phyloP scores from a whole-genome alignment of 1,140 invertebrate genomes.

The Drosophila takahashii region DNA sequence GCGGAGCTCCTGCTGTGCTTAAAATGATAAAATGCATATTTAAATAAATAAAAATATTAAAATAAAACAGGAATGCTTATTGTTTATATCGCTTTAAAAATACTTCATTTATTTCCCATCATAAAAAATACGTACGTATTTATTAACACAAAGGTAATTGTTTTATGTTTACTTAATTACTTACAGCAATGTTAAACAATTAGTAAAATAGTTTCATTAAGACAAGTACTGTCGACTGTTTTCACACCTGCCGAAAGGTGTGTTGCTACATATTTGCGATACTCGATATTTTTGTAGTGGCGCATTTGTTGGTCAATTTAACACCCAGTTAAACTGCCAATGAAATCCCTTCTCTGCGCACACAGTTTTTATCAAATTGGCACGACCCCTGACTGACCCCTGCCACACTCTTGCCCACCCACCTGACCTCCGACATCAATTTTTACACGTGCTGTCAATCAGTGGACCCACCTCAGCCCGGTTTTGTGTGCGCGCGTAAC shows the following conservation, averaged over 20 bases:
- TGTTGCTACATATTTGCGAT: slow-evolving; percentile 24
- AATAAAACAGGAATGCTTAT: no score
- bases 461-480: slow-evolving; percentile 19
- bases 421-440: slow-evolving; percentile 43
- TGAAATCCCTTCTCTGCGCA: slow-evolving; percentile 15
- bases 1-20: no score
- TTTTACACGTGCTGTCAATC: slow-evolving; percentile 61
- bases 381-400: slow-evolving; percentile 14
- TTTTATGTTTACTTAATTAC: not conserved
- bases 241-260: slow-evolving; percentile 28
- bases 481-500: slow-evolving; percentile 36
- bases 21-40: no score
- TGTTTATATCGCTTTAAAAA: no score
- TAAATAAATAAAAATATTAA: no score
- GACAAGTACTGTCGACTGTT: slow-evolving; percentile 8
- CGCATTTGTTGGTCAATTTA: slow-evolving; percentile 35
- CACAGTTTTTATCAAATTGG: slow-evolving; percentile 41
- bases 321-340: slow-evolving; percentile 29
- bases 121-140: no score
- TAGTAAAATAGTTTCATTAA: slow-evolving; percentile 19
- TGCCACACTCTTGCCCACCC: slow-evolving; percentile 5
- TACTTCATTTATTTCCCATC: not conserved
- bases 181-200: slow-evolving; percentile 1
- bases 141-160: not conserved
- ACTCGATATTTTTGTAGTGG: slow-evolving; percentile 26